Conservation (phyloP, 2,797 vertebrate genomes). For the Rallus crepitans region DNA sequence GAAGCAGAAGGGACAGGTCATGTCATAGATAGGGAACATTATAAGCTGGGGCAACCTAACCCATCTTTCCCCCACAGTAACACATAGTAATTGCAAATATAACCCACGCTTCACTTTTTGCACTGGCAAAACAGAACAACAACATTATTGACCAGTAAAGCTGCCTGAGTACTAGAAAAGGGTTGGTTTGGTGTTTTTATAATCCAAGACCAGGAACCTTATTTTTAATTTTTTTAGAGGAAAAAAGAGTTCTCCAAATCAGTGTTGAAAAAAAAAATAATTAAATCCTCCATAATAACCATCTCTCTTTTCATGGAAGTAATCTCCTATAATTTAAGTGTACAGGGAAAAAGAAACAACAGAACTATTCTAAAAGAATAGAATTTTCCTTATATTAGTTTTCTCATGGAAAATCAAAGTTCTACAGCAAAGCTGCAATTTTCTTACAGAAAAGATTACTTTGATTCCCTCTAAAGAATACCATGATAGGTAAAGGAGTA, state of each 20-base stretch:
- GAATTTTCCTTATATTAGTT: neutral
- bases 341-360: neutral
- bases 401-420: neutral
- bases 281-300: rapidly evolving
- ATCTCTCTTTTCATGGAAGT: neutral
- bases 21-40: slow-evolving; percentile 1
- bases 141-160: neutral
- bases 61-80: neutral
- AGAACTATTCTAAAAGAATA: neutral
- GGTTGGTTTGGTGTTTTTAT: no score
- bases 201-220: neutral
- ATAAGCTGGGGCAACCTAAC: neutral
- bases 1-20: slow-evolving; percentile 33
- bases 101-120: slow-evolving; percentile 13
- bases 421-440: neutral
- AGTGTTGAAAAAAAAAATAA: no score
- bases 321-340: neutral
- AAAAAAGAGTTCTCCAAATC: neutral
- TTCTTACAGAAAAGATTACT: neutral
- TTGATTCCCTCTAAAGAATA: neutral
- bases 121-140: neutral
- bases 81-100: slow-evolving; percentile 30
- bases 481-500: neutral
- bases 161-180: neutral
- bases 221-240: neutral